These are phyloP conservation scores for Sesia bembeciformis DNA, from an alignment of 2,888 invertebrate species.

Conservation along the genomic window DNA sequence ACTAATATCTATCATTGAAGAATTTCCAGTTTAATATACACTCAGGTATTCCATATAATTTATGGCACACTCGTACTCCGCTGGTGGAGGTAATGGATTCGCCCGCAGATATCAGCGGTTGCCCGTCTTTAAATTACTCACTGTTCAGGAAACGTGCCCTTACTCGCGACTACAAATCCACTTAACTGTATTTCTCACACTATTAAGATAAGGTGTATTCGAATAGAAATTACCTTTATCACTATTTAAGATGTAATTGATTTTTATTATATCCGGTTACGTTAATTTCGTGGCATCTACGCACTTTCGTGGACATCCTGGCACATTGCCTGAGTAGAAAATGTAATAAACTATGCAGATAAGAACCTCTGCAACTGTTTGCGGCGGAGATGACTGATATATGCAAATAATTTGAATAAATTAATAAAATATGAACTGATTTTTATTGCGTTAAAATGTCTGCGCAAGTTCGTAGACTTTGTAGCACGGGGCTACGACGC, in stretches of 20 bases:
- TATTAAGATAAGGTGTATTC: slow-evolving; percentile 49
- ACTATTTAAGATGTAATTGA: slow-evolving; percentile 44
- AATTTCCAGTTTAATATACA: slow-evolving; percentile 4
- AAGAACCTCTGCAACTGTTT: too few relatives aligned
- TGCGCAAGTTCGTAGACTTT: too few relatives aligned
- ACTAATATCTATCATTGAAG: too few relatives aligned
- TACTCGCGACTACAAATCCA: slow-evolving; percentile 57
- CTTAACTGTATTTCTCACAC: slow-evolving; percentile 58
- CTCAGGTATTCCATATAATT: slow-evolving; percentile 62
- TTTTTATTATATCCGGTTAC: slow-evolving; percentile 42
- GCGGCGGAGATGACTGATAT: too few relatives aligned
- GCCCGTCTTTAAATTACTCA: slow-evolving; percentile 67
- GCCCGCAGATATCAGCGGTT: slow-evolving; percentile 59
- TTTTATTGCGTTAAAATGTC: too few relatives aligned
- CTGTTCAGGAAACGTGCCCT: slow-evolving; percentile 54
- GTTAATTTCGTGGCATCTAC: not conserved
- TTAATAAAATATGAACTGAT: too few relatives aligned
- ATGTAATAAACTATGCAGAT: too few relatives aligned
- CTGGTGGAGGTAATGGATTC: slow-evolving; percentile 65
- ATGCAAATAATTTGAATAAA: too few relatives aligned
- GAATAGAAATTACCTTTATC: slow-evolving; percentile 50
- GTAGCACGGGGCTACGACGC: too few relatives aligned
- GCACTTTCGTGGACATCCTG: not conserved
- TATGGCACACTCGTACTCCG: slow-evolving; percentile 53
- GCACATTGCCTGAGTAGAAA: too few relatives aligned